Base-by-base conservation (phyloP, 1,140 invertebrate species). In the Lycorma delicatula region DNA sequence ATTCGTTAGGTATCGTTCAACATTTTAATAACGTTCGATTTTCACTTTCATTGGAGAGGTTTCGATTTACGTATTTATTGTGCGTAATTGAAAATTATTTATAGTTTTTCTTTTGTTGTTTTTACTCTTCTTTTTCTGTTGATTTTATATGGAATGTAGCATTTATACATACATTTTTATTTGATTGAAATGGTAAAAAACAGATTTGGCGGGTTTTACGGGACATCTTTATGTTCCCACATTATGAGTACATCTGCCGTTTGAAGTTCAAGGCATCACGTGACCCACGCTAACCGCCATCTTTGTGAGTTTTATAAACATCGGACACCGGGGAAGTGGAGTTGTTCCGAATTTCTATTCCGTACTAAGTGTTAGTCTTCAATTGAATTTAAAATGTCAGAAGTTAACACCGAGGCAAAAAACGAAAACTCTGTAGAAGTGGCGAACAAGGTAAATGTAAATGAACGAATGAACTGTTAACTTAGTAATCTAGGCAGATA, bases 201-300 rank as follows among this genome's bases (percentile, higher is more conserved):
- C 26, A 28, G 31, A 34, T 36, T 23, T n/a, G n/a, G n/a, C n/a
- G 31, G 9, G 31, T 34, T 34, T 34, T 34, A n/a, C 9, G 31
- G 31, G 31, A 34, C 31, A n/a, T 9, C n/a, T n/a, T n/a, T n/a
- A n/a, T n/a, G n/a, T n/a, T n/a, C n/a, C n/a, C n/a, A n/a, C n/a
- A n/a, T n/a, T n/a, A n/a, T n/a, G n/a, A 34, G 68, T 67, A 66
- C 67, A 67, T 67, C 67, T 65, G 63, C 59, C 63, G 67, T 70
- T 71, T 71, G 64, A 69, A 56, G 54, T 56, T 36, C 55, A 65
- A 63, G 62, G 56, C 62, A 60, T 75, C 73, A 76, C 74, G 75
- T 77, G 75, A 77, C 74, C 74, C 72, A 77, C 75, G 75, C 75
- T 75, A 75, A 72, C 74, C 72, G 74, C 74, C 74, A 76, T 76